phyloP scores from a whole-genome alignment of 2,113 vertebrate genomes.

The Chroicocephalus ridibundus region DNA sequence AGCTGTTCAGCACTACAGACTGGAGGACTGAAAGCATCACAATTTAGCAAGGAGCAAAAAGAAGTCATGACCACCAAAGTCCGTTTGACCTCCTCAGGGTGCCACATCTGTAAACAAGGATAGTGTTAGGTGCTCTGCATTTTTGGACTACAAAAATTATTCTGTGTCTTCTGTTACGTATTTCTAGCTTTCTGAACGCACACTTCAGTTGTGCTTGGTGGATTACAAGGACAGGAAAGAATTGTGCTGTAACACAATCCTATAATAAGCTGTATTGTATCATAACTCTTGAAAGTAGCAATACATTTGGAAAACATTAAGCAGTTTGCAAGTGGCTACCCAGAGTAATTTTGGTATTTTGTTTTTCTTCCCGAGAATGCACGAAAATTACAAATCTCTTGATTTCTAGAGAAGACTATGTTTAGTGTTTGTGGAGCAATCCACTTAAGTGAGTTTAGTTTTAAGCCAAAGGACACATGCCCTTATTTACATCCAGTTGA shows the following conservation, averaged over 20 bases:
- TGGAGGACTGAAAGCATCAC: not conserved
- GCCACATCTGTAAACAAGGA: not conserved
- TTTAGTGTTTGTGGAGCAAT: not conserved
- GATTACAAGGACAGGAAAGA: not conserved
- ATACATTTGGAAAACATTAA: not conserved
- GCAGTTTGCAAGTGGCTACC: not conserved
- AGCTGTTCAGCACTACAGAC: not conserved
- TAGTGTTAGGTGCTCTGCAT: not conserved
- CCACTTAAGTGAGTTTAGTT: not conserved
- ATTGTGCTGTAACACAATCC: not conserved
- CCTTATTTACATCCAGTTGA: not conserved
- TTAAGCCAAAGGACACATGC: not conserved
- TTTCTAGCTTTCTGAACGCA: not conserved
- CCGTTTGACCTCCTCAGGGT: not conserved
- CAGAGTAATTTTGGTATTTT: not conserved
- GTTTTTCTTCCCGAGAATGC: not conserved
- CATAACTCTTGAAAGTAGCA: not conserved
- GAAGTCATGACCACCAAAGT: not conserved
- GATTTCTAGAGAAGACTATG: not conserved
- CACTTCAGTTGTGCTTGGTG: not conserved
- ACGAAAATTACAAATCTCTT: not conserved
- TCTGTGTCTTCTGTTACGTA: not conserved
- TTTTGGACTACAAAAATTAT: not conserved
- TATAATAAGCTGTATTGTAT: not conserved
- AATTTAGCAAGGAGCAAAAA: not conserved